A percentile compares a stretch with the other conserved stretches of the same genome.
These are phyloP conservation scores for Chelmon rostratus DNA, from an alignment of 2,797 vertebrate genomes.

Conservation along the genomic window DNA sequence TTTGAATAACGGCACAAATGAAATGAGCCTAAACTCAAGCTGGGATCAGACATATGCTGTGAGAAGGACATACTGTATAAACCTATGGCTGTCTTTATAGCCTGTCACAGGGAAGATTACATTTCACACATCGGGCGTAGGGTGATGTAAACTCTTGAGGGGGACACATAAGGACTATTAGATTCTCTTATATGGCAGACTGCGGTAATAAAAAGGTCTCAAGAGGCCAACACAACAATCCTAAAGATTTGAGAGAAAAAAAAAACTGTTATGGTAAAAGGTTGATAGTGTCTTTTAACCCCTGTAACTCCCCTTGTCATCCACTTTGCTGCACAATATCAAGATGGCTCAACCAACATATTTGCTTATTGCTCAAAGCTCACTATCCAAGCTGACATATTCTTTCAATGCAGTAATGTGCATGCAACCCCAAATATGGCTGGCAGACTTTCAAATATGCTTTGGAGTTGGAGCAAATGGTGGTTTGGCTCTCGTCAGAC, in stretches of 20 bases:
- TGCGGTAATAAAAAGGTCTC: slow-evolving; percentile 42
- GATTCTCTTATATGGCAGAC: slow-evolving; percentile 38
- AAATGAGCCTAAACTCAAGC: slow-evolving; percentile 2
- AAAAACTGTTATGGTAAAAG: slow-evolving; percentile 26
- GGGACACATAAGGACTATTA: slow-evolving; percentile 38
- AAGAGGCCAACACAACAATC: slow-evolving; percentile 50
- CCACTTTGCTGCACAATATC: slow-evolving; percentile 54
- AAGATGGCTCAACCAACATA: slow-evolving; percentile 43
- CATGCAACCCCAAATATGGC: slow-evolving; percentile 76
- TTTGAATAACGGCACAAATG: slow-evolving; percentile 18
- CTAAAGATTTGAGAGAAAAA: slow-evolving; percentile 46
- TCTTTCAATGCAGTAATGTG: slow-evolving; percentile 71
- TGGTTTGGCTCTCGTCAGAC: slow-evolving; percentile 74
- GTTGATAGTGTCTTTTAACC: slow-evolving; percentile 53
- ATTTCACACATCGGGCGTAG: slow-evolving; percentile 53
- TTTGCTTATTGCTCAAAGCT: slow-evolving; percentile 70
- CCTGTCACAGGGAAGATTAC: slow-evolving; percentile 47
- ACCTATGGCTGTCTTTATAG: slow-evolving; percentile 40
- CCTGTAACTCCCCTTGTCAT: slow-evolving; percentile 63
- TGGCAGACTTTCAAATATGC: slow-evolving; percentile 83
- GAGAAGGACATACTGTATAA: slow-evolving; percentile 11
- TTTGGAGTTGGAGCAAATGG: slow-evolving; percentile 69
- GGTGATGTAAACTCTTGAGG: slow-evolving; percentile 41
- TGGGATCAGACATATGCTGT: slow-evolving; percentile 12
- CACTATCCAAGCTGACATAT: slow-evolving; percentile 77